Percentiles rank a stretch among this genome's conserved stretches.
Evolutionary conservation across 2,113 vertebrate species (phyloP).

Genomic region (Anolis sagrei): DNA sequence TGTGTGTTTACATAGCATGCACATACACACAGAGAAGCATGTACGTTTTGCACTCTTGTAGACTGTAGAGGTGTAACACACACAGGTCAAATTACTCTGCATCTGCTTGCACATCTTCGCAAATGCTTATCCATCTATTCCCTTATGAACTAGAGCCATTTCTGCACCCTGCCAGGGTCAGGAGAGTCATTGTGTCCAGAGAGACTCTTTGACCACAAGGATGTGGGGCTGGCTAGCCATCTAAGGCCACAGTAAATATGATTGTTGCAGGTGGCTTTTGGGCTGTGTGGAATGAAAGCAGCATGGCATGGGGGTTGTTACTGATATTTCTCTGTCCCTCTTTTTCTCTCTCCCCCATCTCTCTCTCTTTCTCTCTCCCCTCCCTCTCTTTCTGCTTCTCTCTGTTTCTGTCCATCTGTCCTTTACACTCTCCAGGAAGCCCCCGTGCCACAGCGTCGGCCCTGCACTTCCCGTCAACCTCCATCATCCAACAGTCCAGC

Average conservation of each 20-base stretch:
- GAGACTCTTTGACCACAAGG: background rate
- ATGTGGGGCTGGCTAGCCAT: background rate
- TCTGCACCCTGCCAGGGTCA: background rate
- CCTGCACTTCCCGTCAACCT: conserved; percentile 96
- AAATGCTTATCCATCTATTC: background rate
- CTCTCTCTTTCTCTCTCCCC: background rate
- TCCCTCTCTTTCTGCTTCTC: conserved; percentile 9
- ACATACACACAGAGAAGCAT: background rate
- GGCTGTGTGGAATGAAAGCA: conserved; percentile 13
- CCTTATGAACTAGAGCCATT: background rate
- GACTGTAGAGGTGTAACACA: background rate
- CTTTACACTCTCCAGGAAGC: conserved; percentile 81
- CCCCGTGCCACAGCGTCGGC: conserved; percentile 93
- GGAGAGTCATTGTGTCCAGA: background rate
- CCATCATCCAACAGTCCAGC: conserved; percentile 97
- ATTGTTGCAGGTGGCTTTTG: background rate
- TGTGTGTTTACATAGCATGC: background rate
- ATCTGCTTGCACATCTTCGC: conserved; percentile 8
- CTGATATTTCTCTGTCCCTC: conserved; percentile 37
- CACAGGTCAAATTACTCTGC: background rate
- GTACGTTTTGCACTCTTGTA: background rate
- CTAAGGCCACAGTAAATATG: too few relatives aligned
- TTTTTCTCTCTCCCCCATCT: background rate
- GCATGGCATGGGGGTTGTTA: conserved; percentile 41
- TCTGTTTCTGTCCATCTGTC: conserved; percentile 6